Evolutionary conservation across 2,113 vertebrate species (phyloP).

Genomic region (Daboia siamensis): DNA sequence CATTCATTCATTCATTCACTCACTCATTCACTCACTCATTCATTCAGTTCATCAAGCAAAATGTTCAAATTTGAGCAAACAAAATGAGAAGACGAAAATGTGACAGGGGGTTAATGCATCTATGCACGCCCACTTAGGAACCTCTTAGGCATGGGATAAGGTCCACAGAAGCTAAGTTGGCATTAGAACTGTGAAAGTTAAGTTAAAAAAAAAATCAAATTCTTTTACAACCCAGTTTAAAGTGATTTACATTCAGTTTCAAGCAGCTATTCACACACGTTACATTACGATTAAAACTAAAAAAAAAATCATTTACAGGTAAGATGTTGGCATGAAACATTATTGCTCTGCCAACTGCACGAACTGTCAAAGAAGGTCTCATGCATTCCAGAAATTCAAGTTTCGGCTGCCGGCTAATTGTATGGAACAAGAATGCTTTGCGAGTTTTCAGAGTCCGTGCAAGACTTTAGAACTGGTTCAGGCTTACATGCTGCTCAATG

Average conservation of each 20-base stretch:
- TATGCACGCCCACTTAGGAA: too few species aligned
- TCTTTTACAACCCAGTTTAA: background rate
- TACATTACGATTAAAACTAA: background rate
- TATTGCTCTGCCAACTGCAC: background rate
- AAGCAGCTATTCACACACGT: background rate
- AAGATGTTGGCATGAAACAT: background rate
- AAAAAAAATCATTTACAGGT: background rate
- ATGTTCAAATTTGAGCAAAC: background rate
- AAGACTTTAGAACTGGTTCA: background rate
- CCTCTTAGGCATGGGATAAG: too few species aligned
- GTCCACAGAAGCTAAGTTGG: too few species aligned
- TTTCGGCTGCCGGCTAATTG: background rate
- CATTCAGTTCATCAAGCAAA: background rate
- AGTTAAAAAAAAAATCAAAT: background rate
- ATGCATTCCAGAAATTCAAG: background rate
- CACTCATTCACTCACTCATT: background rate
- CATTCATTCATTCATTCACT: too few species aligned
- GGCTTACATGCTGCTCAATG: background rate
- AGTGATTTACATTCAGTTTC: background rate
- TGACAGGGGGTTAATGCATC: too few species aligned
- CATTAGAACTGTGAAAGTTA: too few species aligned
- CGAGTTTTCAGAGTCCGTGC: background rate
- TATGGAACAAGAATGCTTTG: background rate
- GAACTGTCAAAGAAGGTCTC: background rate
- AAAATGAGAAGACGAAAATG: background rate